phyloP scores from a whole-genome alignment of 2,113 vertebrate genomes.

The Tricholaema leucomelas region DNA sequence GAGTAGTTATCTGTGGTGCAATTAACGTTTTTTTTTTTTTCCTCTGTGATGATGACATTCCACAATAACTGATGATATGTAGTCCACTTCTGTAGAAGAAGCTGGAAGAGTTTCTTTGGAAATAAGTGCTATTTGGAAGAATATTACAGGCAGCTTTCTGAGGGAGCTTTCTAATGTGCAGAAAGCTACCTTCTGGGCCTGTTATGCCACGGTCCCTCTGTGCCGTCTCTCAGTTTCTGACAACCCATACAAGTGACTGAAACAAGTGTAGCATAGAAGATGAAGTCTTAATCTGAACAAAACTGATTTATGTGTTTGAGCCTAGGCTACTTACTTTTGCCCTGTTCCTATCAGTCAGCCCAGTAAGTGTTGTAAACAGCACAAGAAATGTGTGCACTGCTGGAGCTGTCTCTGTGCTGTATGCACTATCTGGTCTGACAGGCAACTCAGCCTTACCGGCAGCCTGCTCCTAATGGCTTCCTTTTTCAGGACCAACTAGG shows the following conservation, averaged over 20 bases:
- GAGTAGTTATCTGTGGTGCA: neutral
- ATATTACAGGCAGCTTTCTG: neutral
- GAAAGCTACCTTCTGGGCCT: neutral
- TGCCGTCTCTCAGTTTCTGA: neutral
- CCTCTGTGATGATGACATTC: neutral
- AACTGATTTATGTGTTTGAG: neutral
- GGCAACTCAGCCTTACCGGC: neutral
- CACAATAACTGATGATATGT: neutral
- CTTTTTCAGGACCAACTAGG: neutral
- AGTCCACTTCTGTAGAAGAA: neutral
- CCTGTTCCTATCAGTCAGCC: neutral
- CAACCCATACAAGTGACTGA: neutral
- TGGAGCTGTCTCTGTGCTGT: neutral
- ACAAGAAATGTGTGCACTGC: neutral
- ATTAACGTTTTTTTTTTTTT: neutral
- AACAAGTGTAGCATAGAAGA: neutral
- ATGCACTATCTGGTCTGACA: accelerated
- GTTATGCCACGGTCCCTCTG: neutral
- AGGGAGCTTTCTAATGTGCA: accelerated
- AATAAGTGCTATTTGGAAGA: neutral
- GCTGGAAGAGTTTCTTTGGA: neutral
- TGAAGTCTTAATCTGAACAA: neutral
- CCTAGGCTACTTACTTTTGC: neutral
- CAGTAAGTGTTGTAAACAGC: neutral
- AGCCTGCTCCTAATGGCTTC: neutral